Conservation (phyloP, 2,113 vertebrate genomes). For the Egretta garzetta region DNA sequence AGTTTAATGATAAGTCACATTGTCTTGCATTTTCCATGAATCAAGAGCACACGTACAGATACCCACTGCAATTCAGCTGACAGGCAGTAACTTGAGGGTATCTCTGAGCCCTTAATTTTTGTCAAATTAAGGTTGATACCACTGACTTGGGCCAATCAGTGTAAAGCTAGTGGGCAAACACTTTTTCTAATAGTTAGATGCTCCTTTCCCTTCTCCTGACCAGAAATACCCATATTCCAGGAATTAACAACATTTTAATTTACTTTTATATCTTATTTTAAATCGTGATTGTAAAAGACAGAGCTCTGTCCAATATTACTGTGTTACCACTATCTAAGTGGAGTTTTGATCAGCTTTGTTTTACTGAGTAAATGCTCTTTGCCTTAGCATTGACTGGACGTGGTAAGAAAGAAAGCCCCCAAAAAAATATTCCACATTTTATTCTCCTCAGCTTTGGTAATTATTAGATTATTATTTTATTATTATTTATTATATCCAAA, state of each 20-base stretch:
- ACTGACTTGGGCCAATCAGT: neutral
- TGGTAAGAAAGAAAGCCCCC: neutral
- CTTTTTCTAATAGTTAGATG: neutral
- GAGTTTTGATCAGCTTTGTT: neutral
- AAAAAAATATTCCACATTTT: neutral
- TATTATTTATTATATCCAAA: neutral
- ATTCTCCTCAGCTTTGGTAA: neutral
- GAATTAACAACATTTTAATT: neutral
- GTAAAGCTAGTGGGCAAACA: neutral
- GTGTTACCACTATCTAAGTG: neutral
- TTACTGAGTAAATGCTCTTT: neutral
- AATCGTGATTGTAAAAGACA: neutral
- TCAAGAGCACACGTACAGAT: neutral
- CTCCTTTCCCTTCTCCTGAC: neutral
- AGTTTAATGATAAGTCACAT: neutral
- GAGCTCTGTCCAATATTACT: neutral
- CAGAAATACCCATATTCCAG: neutral
- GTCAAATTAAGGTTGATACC: neutral
- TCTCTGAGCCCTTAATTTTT: conserved; percentile 9
- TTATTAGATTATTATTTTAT: neutral
- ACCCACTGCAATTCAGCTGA: neutral
- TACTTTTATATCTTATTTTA: neutral
- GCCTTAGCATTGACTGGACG: neutral
- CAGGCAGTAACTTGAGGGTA: neutral
- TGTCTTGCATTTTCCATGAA: neutral